Evolutionary conservation across 2,888 invertebrate genomes (phyloP).

Genomic region (Carabus problematicus): DNA sequence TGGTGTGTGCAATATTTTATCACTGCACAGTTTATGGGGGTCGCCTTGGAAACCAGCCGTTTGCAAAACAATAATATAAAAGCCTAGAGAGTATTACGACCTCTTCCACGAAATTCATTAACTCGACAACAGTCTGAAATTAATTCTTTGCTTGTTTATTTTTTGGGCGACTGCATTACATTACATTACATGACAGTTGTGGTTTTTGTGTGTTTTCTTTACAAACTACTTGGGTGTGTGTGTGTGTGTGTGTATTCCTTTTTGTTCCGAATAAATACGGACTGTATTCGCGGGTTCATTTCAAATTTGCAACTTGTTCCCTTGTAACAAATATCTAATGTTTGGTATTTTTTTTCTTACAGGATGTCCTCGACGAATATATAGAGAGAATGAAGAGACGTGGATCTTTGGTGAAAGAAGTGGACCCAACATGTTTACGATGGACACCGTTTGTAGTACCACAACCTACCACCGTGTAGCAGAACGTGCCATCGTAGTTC

Average conservation of each 20-base stretch:
- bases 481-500: conserved; percentile 34
- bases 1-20: conserved; percentile 31
- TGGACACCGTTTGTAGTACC: conserved; percentile 84
- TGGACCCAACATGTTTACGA: conserved; percentile 85
- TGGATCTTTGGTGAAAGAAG: conserved; percentile 80
- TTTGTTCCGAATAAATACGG: no score
- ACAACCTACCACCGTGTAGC: conserved; percentile 61
- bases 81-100: conserved; percentile 14
- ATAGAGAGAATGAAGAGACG: conserved; percentile 80
- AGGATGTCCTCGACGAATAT: conserved; percentile 95
- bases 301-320: no score
- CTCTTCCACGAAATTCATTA: conserved; percentile 35
- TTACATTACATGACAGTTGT: no score
- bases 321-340: no score
- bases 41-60: background rate
- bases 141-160: conserved; percentile 17
- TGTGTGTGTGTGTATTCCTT: no score
- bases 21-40: conserved; percentile 29
- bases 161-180: no score
- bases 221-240: no score
- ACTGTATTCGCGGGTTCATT: no score
- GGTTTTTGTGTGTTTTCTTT: no score
- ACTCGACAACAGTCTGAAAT: conserved; percentile 27
- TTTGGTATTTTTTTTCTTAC: conserved; percentile 45
- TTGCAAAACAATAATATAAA: conserved; percentile 14